Percentiles rank a stretch among this genome's conserved stretches.
These are phyloP conservation scores for Beroe ovata DNA, from an alignment of 37 sponge, comb jelly and placozoan species.

Conservation along the genomic window DNA sequence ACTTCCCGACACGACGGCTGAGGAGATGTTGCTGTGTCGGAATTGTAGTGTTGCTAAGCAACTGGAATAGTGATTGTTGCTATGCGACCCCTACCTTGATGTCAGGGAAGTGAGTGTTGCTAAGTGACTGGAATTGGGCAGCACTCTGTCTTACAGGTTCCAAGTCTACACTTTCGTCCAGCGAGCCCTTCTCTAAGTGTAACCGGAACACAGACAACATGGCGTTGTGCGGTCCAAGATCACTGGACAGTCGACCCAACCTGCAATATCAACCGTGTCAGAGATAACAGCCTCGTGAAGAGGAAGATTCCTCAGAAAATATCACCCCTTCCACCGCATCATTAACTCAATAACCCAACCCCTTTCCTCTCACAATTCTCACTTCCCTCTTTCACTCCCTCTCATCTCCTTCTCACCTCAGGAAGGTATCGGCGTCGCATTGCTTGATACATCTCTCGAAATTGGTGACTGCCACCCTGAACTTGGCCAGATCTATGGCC, in stretches of 20 bases:
- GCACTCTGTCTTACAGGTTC: background rate
- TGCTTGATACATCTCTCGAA: constrained; percentile 66
- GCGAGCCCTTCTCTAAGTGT: constrained; percentile 29
- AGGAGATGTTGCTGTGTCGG: background rate
- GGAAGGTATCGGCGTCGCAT: constrained; percentile 50
- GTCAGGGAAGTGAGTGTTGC: constrained; percentile 58
- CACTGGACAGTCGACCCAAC: constrained; percentile 38
- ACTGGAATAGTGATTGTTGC: too few relatives aligned
- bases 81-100: constrained; percentile 30
- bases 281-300: too few relatives aligned
- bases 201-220: background rate
- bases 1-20: constrained; percentile 55
- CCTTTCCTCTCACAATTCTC: background rate
- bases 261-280: too few relatives aligned
- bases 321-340: background rate
- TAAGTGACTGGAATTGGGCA: constrained; percentile 11
- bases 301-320: too few relatives aligned
- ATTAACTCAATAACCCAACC: background rate
- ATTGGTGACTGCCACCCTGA: constrained; percentile 37
- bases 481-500: constrained; percentile 9
- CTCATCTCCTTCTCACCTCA: background rate
- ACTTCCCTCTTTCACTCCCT: too few relatives aligned
- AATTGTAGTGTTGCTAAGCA: background rate
- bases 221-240: constrained; percentile 14
- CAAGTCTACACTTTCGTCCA: constrained; percentile 15